Percentiles rank a stretch among this genome's conserved stretches.
Evolutionary conservation across 2,113 vertebrate species (phyloP).

Genomic region (Crotalus tigris): DNA sequence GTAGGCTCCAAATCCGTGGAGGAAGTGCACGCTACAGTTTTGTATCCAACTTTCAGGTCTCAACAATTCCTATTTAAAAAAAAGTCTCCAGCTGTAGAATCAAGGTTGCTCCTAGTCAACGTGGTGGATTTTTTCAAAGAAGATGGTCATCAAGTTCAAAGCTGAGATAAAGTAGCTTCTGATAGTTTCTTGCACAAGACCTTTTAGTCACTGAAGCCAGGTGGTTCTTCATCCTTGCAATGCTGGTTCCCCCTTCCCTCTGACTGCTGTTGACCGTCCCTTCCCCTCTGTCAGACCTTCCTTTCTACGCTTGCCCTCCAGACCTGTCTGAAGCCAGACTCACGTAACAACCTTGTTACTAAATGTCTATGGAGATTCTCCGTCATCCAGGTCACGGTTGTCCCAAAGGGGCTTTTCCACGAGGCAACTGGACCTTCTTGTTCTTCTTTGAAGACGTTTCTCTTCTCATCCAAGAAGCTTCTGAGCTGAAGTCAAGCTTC

Average conservation of each 20-base stretch:
- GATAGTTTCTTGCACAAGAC: neutral
- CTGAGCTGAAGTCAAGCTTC: too few species aligned
- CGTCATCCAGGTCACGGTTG: too few species aligned
- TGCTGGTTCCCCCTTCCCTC: slow-evolving; percentile 10
- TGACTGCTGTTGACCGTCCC: neutral
- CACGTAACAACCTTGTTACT: neutral
- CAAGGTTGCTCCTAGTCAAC: neutral
- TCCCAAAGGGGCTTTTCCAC: too few species aligned
- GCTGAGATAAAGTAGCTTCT: neutral
- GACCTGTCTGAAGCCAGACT: neutral
- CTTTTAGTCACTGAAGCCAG: neutral
- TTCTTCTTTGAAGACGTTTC: too few species aligned
- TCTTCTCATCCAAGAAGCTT: too few species aligned
- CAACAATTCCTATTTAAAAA: neutral
- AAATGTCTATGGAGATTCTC: neutral
- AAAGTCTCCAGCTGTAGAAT: neutral
- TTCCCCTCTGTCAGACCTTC: slow-evolving; percentile 2
- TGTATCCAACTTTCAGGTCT: neutral
- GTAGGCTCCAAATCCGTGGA: neutral
- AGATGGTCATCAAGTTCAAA: neutral
- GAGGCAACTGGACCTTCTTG: too few species aligned
- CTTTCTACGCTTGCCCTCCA: neutral
- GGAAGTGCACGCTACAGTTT: neutral
- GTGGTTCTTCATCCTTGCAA: neutral
- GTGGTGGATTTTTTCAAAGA: neutral